phyloP scores from a whole-genome alignment of 2,797 vertebrate species.

The Paratrypauchen microcephalus region DNA sequence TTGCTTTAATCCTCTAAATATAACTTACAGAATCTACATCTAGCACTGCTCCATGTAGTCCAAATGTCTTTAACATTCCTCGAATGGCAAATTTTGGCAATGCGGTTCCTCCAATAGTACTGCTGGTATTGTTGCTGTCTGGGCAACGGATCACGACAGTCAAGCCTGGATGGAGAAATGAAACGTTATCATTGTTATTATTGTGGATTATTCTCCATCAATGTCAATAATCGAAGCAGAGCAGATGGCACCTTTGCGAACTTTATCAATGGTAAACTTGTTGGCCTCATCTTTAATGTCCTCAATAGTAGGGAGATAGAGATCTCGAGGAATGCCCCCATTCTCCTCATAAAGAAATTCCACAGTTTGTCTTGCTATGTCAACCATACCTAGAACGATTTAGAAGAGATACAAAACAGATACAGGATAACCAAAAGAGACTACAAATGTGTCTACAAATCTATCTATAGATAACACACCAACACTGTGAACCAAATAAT shows the following conservation, averaged over 20 bases:
- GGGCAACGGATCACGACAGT: slow-evolving; percentile 94
- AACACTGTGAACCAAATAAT: background rate
- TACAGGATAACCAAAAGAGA: background rate
- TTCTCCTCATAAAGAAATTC: slow-evolving; percentile 99
- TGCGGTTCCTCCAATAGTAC: slow-evolving; percentile 88
- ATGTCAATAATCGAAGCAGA: background rate
- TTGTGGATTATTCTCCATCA: background rate
- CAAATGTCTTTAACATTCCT: slow-evolving; percentile 97
- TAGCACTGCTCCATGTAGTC: slow-evolving; percentile 93
- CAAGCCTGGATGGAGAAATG: slow-evolving; percentile 78
- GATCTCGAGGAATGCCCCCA: slow-evolving; percentile 95
- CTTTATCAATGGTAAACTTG: slow-evolving; percentile 99
- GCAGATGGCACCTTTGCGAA: slow-evolving; percentile 89
- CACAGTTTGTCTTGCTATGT: slow-evolving; percentile 96
- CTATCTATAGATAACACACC: background rate
- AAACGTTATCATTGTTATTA: background rate
- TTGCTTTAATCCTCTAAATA: too few relatives aligned
- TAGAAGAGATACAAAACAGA: background rate
- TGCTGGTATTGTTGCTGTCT: slow-evolving; percentile 93
- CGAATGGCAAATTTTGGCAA: slow-evolving; percentile 96
- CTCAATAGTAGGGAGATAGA: slow-evolving; percentile 97
- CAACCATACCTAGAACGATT: slow-evolving; percentile 89
- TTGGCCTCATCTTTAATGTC: slow-evolving; percentile 99
- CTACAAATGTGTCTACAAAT: background rate
- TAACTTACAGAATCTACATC: slow-evolving; percentile 91